Conservation (phyloP, 2,113 vertebrate species). For the Penelope pileata region DNA sequence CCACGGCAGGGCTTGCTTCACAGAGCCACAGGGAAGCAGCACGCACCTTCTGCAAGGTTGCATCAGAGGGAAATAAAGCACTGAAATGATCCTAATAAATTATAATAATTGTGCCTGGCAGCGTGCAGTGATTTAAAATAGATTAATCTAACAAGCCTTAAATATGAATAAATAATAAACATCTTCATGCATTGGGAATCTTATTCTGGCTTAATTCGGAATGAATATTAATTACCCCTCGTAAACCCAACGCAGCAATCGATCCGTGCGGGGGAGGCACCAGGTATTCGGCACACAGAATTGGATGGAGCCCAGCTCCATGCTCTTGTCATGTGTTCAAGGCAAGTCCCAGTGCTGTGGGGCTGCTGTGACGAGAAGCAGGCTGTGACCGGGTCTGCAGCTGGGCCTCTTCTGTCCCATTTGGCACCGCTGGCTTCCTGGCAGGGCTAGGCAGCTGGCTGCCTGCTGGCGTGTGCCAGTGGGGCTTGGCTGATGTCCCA, state of each 20-base stretch:
- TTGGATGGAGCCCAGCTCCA: not conserved
- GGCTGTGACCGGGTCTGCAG: not conserved
- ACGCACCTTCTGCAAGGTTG: not conserved
- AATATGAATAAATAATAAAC: constrained; percentile 64
- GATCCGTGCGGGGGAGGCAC: not conserved
- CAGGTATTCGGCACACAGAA: not conserved
- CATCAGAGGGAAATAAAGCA: not conserved
- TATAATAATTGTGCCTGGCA: constrained; percentile 52
- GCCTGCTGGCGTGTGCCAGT: not conserved
- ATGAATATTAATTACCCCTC: not conserved
- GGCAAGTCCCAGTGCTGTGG: not conserved
- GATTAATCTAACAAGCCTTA: constrained; percentile 56
- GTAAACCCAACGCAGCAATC: not conserved
- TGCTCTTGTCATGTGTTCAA: not conserved
- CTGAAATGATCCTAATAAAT: constrained; percentile 40
- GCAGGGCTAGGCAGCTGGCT: not conserved
- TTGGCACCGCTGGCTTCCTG: not conserved
- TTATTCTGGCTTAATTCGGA: not conserved
- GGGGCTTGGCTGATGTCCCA: not conserved
- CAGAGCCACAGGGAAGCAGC: not conserved
- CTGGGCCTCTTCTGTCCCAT: fast-evolving
- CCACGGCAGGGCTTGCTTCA: not conserved
- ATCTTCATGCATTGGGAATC: not conserved
- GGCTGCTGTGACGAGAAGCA: not conserved
- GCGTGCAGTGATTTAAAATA: constrained; percentile 2